Percentiles rank a stretch among this genome's conserved stretches.
Conservation (phyloP, 2,888 invertebrate genomes). For the Sarcophaga rosellei region DNA sequence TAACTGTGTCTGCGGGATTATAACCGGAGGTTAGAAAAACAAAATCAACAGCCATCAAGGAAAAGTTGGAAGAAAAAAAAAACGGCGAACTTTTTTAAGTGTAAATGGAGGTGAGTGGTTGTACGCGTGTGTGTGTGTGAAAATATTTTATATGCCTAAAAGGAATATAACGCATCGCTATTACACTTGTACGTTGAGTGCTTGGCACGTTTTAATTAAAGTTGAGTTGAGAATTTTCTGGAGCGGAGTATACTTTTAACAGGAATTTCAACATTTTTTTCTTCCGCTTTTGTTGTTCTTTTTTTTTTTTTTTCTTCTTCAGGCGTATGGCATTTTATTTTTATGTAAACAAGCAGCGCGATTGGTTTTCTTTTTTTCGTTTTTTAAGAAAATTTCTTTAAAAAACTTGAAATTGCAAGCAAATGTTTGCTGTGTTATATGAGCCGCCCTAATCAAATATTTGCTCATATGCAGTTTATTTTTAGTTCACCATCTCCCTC, state of each 20-base stretch:
- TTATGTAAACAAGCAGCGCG: background rate
- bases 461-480: background rate
- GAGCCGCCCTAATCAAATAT: background rate
- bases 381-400: background rate
- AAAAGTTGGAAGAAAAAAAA: background rate
- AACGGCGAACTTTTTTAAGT: too few relatives aligned
- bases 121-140: background rate
- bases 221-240: slow-evolving; percentile 13
- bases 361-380: background rate
- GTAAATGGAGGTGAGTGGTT: too few relatives aligned
- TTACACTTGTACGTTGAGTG: background rate
- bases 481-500: background rate
- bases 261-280: background rate
- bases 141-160: slow-evolving; percentile 9
- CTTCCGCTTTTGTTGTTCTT: background rate
- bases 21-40: background rate
- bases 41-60: background rate
- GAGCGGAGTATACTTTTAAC: background rate
- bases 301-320: background rate
- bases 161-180: slow-evolving; percentile 35
- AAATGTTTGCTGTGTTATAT: background rate
- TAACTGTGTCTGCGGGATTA: background rate
- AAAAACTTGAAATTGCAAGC: background rate
- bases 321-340: slow-evolving; percentile 6
- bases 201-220: slow-evolving; percentile 65